A percentile compares a stretch with the other conserved stretches of the same genome.
These are phyloP conservation scores for Linurgus olivaceus DNA, from an alignment of 2,797 vertebrate species.

Conservation along the genomic window DNA sequence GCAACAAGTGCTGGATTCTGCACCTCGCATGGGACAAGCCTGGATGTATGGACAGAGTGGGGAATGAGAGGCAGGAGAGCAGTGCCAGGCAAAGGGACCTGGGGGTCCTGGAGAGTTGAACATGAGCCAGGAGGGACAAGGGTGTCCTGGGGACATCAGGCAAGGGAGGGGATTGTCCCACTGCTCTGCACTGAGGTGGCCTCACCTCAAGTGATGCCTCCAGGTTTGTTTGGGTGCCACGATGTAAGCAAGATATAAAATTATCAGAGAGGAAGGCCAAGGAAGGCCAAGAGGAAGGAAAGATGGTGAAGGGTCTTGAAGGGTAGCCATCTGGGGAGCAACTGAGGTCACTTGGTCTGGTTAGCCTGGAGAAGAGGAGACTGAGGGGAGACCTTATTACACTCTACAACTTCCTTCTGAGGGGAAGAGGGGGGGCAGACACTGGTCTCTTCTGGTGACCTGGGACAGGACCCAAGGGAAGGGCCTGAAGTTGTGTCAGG, in stretches of 20 bases:
- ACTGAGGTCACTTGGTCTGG: background rate
- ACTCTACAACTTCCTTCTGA: accelerated
- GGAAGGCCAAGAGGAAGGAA: background rate
- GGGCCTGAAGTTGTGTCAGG: background rate
- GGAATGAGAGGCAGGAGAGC: background rate
- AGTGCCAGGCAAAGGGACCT: background rate
- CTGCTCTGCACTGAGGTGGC: accelerated
- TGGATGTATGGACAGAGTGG: accelerated
- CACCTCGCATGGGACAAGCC: background rate
- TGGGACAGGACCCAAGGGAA: background rate
- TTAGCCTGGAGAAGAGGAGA: background rate
- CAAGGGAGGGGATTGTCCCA: background rate
- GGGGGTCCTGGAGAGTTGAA: accelerated
- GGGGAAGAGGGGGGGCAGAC: background rate
- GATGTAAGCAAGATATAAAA: background rate
- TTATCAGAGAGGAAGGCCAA: background rate
- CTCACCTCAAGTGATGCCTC: background rate
- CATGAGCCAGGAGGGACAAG: accelerated
- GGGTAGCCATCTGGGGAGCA: accelerated
- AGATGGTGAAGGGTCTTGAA: background rate
- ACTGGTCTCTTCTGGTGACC: background rate
- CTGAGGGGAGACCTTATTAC: accelerated
- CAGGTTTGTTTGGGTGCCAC: background rate
- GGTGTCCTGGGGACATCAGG: accelerated
- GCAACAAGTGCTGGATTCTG: background rate